Evolutionary conservation across 64 coral and sea anemone genomes (phyloP).

Genomic region (Porites australiensis): DNA sequence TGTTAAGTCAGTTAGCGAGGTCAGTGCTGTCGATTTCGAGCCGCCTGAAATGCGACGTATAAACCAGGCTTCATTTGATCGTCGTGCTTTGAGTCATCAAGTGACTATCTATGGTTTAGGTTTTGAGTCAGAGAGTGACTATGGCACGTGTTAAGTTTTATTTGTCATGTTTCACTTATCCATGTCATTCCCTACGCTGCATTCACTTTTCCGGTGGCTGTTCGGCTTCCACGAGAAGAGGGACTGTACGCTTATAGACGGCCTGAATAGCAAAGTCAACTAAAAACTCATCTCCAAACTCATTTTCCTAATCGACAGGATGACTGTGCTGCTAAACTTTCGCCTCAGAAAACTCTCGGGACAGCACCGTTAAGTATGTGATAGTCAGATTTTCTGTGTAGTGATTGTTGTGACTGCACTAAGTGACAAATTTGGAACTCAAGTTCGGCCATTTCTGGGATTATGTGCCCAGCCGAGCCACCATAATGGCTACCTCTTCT

Average conservation of each 20-base stretch:
- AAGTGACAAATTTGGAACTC: background rate
- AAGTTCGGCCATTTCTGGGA: too few relatives aligned
- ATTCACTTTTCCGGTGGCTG: background rate
- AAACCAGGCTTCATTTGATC: too few relatives aligned
- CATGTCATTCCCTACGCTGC: background rate
- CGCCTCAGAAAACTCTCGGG: conserved; percentile 36
- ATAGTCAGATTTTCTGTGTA: background rate
- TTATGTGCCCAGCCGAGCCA: background rate
- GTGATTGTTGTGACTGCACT: background rate
- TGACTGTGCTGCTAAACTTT: conserved; percentile 18
- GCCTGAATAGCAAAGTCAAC: background rate
- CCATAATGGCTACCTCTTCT: background rate
- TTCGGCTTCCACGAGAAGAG: conserved; percentile 49
- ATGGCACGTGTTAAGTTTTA: background rate
- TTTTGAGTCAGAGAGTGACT: background rate
- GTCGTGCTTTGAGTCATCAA: too few relatives aligned
- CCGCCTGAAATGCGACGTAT: too few relatives aligned
- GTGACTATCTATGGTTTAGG: too few relatives aligned
- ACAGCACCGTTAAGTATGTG: conserved; percentile 44
- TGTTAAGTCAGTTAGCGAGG: too few relatives aligned
- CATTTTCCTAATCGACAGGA: conserved; percentile 61
- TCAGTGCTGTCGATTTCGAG: too few relatives aligned
- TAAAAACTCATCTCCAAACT: conserved; percentile 27
- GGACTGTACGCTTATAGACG: background rate
- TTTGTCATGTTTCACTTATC: background rate